Percentiles rank a stretch among this genome's conserved stretches.
These are phyloP conservation scores for Elmis aenea DNA, from an alignment of 2,888 invertebrate genomes.

Conservation along the genomic window DNA sequence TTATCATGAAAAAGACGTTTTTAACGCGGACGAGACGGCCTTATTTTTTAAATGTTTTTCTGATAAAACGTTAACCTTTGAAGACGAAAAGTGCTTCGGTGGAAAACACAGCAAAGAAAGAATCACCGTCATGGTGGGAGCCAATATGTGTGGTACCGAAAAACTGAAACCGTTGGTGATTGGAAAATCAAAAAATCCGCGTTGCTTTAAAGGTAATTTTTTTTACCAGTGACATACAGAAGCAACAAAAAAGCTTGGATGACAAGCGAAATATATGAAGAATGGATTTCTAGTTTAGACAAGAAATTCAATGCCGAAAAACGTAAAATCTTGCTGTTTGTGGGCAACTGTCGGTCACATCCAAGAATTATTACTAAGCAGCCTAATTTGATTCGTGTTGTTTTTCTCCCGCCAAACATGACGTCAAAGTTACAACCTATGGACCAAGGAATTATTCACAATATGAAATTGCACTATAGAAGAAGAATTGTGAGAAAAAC, in stretches of 20 bases:
- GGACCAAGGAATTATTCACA: conserved; percentile 12
- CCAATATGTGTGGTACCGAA: conserved; percentile 34
- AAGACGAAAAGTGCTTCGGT: conserved; percentile 32
- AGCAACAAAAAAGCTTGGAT: conserved; percentile 36
- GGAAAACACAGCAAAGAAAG: conserved; percentile 37
- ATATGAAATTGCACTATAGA: too few relatives aligned
- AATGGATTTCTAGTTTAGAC: conserved; percentile 4
- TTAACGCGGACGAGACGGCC: conserved; percentile 27
- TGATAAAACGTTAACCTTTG: conserved; percentile 28
- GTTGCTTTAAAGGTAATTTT: conserved; percentile 29
- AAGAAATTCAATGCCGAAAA: conserved; percentile 3
- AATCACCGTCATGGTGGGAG: conserved; percentile 22
- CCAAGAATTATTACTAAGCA: conserved; percentile 7
- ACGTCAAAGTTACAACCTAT: conserved; percentile 13
- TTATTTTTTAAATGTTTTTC: conserved; percentile 28
- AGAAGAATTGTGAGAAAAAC: too few relatives aligned
- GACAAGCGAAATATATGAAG: conserved; percentile 21
- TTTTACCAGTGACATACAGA: conserved; percentile 22
- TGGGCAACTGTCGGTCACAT: conserved; percentile 8
- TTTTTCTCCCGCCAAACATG: conserved; percentile 13
- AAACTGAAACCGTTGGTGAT: conserved; percentile 35
- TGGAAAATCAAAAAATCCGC: conserved; percentile 34
- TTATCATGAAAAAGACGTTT: conserved; percentile 7
- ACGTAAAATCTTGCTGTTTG: conserved; percentile 5
- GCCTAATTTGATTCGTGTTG: conserved; percentile 10